Evolutionary conservation across 1,140 invertebrate species (phyloP).

Genomic region (Melipona quadrifasciata): DNA sequence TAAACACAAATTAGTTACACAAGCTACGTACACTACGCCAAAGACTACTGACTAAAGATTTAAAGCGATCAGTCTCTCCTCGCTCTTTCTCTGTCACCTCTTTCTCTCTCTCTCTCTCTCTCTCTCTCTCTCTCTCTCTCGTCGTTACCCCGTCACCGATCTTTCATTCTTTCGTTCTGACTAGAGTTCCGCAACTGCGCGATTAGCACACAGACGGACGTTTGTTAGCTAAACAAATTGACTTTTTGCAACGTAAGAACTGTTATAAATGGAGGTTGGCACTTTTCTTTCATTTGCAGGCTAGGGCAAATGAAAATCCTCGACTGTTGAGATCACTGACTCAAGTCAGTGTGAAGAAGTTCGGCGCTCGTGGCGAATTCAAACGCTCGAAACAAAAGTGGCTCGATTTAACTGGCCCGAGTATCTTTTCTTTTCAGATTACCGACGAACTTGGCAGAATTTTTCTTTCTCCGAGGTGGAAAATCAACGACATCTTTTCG

Average conservation of each 20-base stretch:
- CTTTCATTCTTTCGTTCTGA: background rate
- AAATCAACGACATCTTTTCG: background rate
- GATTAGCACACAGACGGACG: slow-evolving; percentile 2
- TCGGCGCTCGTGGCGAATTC: background rate
- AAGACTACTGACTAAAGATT: slow-evolving; percentile 61
- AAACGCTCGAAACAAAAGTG: slow-evolving; percentile 5
- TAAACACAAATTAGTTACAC: slow-evolving; percentile 82
- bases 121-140: background rate
- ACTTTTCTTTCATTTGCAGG: background rate
- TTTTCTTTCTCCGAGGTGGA: background rate
- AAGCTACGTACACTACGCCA: slow-evolving; percentile 77
- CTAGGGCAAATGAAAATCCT: background rate
- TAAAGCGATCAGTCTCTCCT: slow-evolving; percentile 43
- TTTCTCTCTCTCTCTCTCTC: background rate
- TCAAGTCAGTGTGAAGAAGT: too few relatives aligned
- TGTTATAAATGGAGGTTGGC: background rate
- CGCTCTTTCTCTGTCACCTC: too few relatives aligned
- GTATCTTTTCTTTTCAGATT: background rate
- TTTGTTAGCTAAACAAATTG: background rate
- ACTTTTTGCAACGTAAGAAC: background rate
- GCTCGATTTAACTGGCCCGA: background rate
- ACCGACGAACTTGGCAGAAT: background rate
- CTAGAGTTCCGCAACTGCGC: background rate
- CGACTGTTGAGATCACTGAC: background rate
- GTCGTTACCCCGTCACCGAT: background rate